Percentiles rank a stretch among this genome's conserved stretches.
These are phyloP conservation scores for Eptatretus atami DNA, from an alignment of 2,797 vertebrate species.

Conservation along the genomic window DNA sequence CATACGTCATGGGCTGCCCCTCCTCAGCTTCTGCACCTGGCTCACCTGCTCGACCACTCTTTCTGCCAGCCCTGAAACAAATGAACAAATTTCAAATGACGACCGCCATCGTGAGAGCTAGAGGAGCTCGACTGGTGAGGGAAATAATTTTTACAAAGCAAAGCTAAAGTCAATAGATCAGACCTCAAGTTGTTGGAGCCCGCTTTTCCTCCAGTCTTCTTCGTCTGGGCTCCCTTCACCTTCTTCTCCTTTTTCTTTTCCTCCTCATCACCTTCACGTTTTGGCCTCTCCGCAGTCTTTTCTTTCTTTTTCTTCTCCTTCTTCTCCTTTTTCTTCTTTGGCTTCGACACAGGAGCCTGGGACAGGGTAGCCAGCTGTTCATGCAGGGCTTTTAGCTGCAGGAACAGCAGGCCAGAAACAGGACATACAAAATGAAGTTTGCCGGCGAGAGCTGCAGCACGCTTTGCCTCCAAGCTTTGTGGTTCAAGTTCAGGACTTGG, in stretches of 20 bases:
- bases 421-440: not conserved
- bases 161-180: too few relatives aligned
- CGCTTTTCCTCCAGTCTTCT: constrained; percentile 56
- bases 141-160: too few relatives aligned
- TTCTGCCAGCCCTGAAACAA: too few relatives aligned
- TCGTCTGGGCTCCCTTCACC: constrained; percentile 19
- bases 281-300: constrained; percentile 12
- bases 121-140: too few relatives aligned
- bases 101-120: too few relatives aligned
- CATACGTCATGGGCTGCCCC: constrained; percentile 52
- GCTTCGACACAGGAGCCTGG: constrained; percentile 39
- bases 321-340: constrained; percentile 51
- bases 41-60: too few relatives aligned
- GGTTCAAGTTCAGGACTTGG: too few relatives aligned
- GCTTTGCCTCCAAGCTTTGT: too few relatives aligned
- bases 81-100: too few relatives aligned
- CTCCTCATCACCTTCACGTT: constrained; percentile 36
- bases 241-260: constrained; percentile 18
- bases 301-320: constrained; percentile 34
- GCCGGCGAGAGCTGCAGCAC: too few relatives aligned
- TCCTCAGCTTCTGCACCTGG: constrained; percentile 39
- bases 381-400: constrained; percentile 43
- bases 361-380: constrained; percentile 47
- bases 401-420: constrained; percentile 5
- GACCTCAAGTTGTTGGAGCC: constrained; percentile 7